Evolutionary conservation across 2,797 vertebrate genomes (phyloP).

Genomic region (Myoxocephalus aenaeus): DNA sequence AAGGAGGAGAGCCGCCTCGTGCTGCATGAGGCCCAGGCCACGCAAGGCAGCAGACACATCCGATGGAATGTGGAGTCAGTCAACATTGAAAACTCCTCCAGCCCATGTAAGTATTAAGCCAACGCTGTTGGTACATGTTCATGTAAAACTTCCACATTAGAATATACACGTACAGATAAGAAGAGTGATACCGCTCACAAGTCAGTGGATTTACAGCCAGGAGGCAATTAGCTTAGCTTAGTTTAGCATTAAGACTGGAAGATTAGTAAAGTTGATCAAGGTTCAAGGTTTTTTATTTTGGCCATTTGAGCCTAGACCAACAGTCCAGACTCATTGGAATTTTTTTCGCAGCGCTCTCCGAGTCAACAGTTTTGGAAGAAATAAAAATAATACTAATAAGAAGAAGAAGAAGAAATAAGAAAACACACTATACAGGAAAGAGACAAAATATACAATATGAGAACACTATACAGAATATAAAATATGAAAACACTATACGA

Average conservation of each 20-base stretch:
- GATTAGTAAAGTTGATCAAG: not conserved
- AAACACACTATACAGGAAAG: too few species aligned
- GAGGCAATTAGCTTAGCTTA: not conserved
- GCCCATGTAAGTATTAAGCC: constrained; percentile 63
- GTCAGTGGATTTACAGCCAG: not conserved
- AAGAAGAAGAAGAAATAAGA: too few species aligned
- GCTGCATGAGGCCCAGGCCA: constrained; percentile 56
- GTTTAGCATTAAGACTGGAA: not conserved
- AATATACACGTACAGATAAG: not conserved
- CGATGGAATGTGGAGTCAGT: constrained; percentile 70
- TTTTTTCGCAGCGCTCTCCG: too few species aligned
- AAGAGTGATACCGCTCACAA: not conserved
- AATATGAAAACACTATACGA: too few species aligned
- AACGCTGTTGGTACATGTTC: not conserved
- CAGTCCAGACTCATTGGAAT: too few species aligned
- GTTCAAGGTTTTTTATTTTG: too few species aligned
- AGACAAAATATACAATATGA: too few species aligned
- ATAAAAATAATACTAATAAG: too few species aligned
- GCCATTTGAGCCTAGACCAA: too few species aligned
- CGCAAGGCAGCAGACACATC: constrained; percentile 59
- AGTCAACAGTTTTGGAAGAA: too few species aligned
- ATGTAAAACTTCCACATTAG: not conserved
- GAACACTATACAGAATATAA: too few species aligned
- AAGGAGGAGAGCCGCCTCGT: constrained; percentile 80
- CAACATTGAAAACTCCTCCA: constrained; percentile 66